Conservation (phyloP, 2,888 invertebrate species). For the Zaprionus bogoriensis region DNA sequence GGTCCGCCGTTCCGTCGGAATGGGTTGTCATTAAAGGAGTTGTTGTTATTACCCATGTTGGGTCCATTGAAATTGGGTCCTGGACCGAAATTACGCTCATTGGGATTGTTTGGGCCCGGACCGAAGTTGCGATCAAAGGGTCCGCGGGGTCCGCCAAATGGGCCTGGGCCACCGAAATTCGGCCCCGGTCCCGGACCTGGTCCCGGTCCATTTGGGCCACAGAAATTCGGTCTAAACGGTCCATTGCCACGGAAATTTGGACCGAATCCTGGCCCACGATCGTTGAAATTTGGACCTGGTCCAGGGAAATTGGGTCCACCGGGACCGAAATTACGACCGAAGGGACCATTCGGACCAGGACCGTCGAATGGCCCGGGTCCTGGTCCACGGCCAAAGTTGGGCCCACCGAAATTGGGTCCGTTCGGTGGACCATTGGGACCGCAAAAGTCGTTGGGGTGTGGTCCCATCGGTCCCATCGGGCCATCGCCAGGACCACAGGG, state of each 20-base stretch:
- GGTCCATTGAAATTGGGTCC: conserved; percentile 31
- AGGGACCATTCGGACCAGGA: conserved; percentile 33
- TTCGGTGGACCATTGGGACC: conserved; percentile 14
- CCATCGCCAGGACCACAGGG: conserved; percentile 3
- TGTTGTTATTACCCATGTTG: conserved; percentile 25
- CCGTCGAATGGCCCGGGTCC: conserved; percentile 21
- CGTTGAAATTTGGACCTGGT: conserved; percentile 29
- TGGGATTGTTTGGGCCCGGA: conserved; percentile 23
- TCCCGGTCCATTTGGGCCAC: conserved; percentile 20
- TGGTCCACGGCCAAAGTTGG: conserved; percentile 19
- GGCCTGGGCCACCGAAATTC: conserved; percentile 30
- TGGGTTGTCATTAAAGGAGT: conserved; percentile 61
- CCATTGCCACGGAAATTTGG: conserved; percentile 30
- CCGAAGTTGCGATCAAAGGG: conserved; percentile 32
- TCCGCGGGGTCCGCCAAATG: conserved; percentile 12
- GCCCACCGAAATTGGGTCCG: conserved; percentile 24
- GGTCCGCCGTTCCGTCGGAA: conserved; percentile 64
- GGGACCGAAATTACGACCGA: conserved; percentile 35
- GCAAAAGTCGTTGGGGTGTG: conserved; percentile 36
- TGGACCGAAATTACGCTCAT: conserved; percentile 35
- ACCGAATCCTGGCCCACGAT: conserved; percentile 16
- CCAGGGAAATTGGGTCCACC: conserved; percentile 38
- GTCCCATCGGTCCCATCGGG: conserved; percentile 16
- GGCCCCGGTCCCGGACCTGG: conserved; percentile 13
- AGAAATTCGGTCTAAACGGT: conserved; percentile 5